Conservation (phyloP, 2,797 vertebrate species). For the Melanotaenia pygmaea region DNA sequence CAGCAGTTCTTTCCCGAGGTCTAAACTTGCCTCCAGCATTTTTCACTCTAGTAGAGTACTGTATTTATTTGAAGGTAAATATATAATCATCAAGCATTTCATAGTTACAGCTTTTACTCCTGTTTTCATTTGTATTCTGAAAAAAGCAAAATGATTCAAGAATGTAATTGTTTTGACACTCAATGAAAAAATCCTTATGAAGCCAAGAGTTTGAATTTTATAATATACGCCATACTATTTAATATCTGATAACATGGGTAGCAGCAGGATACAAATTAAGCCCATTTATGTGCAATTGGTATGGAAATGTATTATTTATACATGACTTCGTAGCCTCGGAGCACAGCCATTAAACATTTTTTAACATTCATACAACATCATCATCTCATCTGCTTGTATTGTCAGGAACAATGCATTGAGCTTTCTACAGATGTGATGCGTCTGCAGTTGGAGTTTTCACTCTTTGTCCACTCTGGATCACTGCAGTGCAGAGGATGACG, state of each 20-base stretch:
- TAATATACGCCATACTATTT: slow-evolving; percentile 29
- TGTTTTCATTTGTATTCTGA: background rate
- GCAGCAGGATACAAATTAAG: background rate
- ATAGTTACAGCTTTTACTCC: too few relatives aligned
- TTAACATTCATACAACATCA: slow-evolving; percentile 2
- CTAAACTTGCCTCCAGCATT: slow-evolving; percentile 11
- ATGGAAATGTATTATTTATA: background rate
- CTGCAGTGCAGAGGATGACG: slow-evolving; percentile 40
- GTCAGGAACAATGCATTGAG: slow-evolving; percentile 1
- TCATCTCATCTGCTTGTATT: slow-evolving; percentile 13
- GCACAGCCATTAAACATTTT: slow-evolving; percentile 7
- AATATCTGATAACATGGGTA: slow-evolving; percentile 9
- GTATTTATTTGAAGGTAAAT: too few relatives aligned
- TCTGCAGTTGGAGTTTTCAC: background rate
- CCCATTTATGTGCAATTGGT: slow-evolving; percentile 2
- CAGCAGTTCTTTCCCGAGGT: slow-evolving; percentile 21
- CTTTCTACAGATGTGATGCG: background rate
- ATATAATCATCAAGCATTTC: too few relatives aligned
- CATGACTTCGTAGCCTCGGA: slow-evolving; percentile 9
- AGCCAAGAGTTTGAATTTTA: slow-evolving; percentile 54
- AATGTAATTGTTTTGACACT: slow-evolving; percentile 39
- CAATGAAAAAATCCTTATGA: slow-evolving; percentile 45
- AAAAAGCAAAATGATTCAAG: slow-evolving; percentile 44
- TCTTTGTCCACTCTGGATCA: background rate
- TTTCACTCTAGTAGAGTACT: background rate